phyloP scores from a whole-genome alignment of 2,797 vertebrate genomes.

The Tokudaia tokunoshimensis region DNA sequence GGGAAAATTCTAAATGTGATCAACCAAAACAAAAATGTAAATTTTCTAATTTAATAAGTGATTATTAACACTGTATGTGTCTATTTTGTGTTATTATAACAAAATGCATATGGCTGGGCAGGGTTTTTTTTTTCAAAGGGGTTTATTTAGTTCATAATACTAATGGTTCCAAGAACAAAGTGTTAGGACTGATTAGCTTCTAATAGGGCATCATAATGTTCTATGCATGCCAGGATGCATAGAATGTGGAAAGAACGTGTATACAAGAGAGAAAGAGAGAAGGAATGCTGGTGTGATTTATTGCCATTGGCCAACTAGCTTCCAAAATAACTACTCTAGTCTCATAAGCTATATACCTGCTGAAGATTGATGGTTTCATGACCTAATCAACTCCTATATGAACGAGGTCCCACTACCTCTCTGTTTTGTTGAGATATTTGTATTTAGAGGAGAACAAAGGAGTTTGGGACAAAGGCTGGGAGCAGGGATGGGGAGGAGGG shows the following conservation, averaged over 20 bases:
- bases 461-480: neutral
- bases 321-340: neutral
- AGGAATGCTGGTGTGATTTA: neutral
- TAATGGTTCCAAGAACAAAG: neutral
- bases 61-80: neutral
- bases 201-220: neutral
- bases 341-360: neutral
- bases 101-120: neutral
- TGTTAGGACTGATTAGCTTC: neutral
- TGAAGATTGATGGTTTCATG: neutral
- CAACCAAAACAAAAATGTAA: slow-evolving; percentile 10
- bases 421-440: neutral
- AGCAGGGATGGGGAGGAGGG: neutral
- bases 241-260: neutral
- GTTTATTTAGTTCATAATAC: neutral
- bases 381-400: too few species aligned
- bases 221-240: neutral
- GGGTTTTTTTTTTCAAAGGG: neutral
- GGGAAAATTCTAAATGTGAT: neutral
- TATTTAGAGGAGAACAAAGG: neutral
- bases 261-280: neutral
- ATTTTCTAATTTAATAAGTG: neutral
- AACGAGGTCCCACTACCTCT: neutral
- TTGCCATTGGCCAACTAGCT: neutral
- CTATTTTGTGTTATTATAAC: neutral